phyloP scores from a whole-genome alignment of 2,888 invertebrate species.

The Diadegma fenestrale region DNA sequence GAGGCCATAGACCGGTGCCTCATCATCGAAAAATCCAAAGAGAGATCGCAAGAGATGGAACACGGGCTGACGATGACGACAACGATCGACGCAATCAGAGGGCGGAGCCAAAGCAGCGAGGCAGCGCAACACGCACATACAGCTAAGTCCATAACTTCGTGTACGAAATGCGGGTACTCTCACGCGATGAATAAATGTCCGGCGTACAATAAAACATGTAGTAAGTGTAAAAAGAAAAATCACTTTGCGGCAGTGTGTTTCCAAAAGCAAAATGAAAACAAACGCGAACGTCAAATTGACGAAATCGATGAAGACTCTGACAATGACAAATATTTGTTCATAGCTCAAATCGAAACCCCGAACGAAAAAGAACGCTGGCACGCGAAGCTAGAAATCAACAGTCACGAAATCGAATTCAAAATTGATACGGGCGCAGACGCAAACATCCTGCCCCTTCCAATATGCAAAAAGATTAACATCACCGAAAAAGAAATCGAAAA shows the following conservation, averaged over 20 bases:
- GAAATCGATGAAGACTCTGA: constrained; percentile 26
- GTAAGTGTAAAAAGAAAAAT: constrained; percentile 65
- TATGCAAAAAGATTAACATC: not conserved
- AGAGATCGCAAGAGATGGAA: constrained; percentile 47
- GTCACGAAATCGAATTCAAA: constrained; percentile 59
- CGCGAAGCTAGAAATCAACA: constrained; percentile 28
- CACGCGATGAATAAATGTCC: constrained; percentile 65
- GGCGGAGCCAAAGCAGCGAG: constrained; percentile 29
- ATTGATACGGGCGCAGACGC: constrained; percentile 65
- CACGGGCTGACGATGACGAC: constrained; percentile 21
- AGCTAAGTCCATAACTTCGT: constrained; percentile 44
- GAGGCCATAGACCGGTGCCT: constrained; percentile 66
- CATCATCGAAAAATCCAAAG: constrained; percentile 57
- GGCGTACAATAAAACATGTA: constrained; percentile 66
- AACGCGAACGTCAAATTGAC: not conserved
- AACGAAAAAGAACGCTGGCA: constrained; percentile 36
- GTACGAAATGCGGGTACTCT: constrained; percentile 61
- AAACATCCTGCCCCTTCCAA: constrained; percentile 40
- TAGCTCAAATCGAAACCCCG: not conserved
- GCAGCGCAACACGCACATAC: constrained; percentile 5
- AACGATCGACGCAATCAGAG: constrained; percentile 7
- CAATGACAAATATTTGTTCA: constrained; percentile 28
- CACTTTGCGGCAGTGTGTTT: constrained; percentile 67
- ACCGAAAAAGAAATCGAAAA: constrained; percentile 3
- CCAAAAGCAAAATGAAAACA: constrained; percentile 29